Evolutionary conservation across 2,113 vertebrate species (phyloP).

Genomic region (Thunnus maccoyii): DNA sequence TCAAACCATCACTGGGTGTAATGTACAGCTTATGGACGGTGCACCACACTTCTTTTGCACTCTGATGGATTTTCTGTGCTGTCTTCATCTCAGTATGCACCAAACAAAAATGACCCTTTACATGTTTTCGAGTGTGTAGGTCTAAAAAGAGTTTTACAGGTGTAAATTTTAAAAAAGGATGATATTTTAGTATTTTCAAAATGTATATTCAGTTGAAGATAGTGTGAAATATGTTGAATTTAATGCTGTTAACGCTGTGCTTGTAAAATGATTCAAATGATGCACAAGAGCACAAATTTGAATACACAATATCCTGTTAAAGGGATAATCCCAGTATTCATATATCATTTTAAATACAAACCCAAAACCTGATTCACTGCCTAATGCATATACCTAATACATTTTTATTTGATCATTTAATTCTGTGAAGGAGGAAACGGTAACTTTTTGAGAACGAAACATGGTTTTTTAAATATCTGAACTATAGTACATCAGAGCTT

Average conservation of each 20-base stretch:
- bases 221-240: not conserved
- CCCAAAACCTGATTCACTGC: not conserved
- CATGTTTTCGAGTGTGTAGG: no score
- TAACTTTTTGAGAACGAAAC: not conserved
- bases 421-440: not conserved
- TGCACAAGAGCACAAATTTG: not conserved
- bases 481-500: not conserved
- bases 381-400: not conserved
- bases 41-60: not conserved
- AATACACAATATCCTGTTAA: not conserved
- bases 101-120: not conserved
- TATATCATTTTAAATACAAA: not conserved
- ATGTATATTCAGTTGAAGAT: not conserved
- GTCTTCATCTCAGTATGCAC: not conserved
- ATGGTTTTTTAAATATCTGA: no score
- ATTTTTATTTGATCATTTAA: not conserved
- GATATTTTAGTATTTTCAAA: not conserved
- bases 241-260: not conserved
- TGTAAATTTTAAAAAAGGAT: not conserved
- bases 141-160: not conserved
- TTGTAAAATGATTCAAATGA: not conserved
- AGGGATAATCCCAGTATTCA: not conserved
- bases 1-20: conserved; percentile 49
- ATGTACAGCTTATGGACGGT: conserved; percentile 6
- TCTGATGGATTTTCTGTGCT: not conserved